Evolutionary conservation across 2,888 invertebrate species (phyloP).

Genomic region (Nebria salina): DNA sequence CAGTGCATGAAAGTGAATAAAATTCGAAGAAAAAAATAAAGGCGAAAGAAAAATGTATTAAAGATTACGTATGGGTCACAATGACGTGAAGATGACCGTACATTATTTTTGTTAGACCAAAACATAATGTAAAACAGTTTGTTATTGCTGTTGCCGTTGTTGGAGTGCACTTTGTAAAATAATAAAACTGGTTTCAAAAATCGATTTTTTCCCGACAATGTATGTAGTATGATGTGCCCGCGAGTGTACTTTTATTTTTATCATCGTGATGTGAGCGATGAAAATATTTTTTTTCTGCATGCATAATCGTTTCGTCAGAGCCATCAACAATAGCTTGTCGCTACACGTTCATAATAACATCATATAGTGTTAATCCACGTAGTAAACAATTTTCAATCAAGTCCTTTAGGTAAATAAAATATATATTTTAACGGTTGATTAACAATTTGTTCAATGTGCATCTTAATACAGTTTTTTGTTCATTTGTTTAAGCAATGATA

Average conservation of each 20-base stretch:
- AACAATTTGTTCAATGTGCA: background rate
- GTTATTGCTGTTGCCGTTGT: conserved; percentile 16
- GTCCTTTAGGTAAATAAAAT: conserved; percentile 16
- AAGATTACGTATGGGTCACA: background rate
- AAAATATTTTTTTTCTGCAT: conserved; percentile 34
- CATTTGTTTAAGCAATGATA: background rate
- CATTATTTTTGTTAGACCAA: conserved; percentile 18
- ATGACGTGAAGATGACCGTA: conserved; percentile 31
- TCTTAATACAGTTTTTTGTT: background rate
- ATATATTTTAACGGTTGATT: conserved; percentile 32
- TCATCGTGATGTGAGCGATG: conserved; percentile 13
- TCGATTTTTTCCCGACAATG: conserved; percentile 32
- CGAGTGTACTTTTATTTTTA: conserved; percentile 23
- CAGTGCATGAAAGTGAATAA: background rate
- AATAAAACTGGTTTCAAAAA: conserved; percentile 36
- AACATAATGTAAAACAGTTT: background rate
- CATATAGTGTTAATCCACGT: conserved; percentile 9
- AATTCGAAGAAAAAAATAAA: background rate
- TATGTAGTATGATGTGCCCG: conserved; percentile 19
- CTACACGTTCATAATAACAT: conserved; percentile 7
- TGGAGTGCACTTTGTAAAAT: conserved; percentile 38
- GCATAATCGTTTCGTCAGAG: conserved; percentile 41
- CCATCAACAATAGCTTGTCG: conserved; percentile 27
- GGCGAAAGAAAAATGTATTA: background rate
- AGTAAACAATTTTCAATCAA: conserved; percentile 28